phyloP scores from a whole-genome alignment of 2,797 vertebrate species.

The Lagorchestes hirsutus region DNA sequence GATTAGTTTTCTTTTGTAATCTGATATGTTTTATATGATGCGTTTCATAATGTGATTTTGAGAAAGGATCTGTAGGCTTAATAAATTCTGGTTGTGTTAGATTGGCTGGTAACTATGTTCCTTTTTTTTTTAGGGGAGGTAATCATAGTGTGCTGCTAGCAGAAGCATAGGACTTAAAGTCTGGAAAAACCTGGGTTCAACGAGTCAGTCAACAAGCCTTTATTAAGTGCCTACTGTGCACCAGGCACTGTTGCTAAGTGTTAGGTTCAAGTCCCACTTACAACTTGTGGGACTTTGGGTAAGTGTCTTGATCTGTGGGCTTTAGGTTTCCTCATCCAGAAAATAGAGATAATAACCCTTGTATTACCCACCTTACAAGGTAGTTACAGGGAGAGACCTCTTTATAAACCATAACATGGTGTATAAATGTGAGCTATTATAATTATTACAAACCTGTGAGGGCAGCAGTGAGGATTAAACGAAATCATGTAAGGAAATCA shows the following conservation, averaged over 20 bases:
- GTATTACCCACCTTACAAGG: neutral
- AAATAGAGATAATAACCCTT: neutral
- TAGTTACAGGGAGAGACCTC: neutral
- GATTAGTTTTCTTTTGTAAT: neutral
- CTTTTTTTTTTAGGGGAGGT: neutral
- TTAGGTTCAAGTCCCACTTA: neutral
- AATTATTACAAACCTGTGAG: neutral
- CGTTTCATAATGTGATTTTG: neutral
- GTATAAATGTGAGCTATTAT: neutral
- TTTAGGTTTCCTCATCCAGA: neutral
- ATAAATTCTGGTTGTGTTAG: neutral
- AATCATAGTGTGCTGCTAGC: neutral
- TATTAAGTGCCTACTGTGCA: neutral
- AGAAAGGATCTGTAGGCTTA: neutral
- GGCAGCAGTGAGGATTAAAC: neutral
- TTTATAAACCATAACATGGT: neutral
- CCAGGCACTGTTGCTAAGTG: neutral
- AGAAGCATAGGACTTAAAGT: neutral
- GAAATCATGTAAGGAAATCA: neutral
- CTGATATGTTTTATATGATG: neutral
- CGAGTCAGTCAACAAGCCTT: neutral
- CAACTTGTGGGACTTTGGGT: neutral
- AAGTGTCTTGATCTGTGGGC: neutral
- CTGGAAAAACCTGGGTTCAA: neutral
- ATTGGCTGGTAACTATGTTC: neutral